Base-by-base conservation (phyloP, 2,113 vertebrate genomes). In the Herpetotheres cachinnans region DNA sequence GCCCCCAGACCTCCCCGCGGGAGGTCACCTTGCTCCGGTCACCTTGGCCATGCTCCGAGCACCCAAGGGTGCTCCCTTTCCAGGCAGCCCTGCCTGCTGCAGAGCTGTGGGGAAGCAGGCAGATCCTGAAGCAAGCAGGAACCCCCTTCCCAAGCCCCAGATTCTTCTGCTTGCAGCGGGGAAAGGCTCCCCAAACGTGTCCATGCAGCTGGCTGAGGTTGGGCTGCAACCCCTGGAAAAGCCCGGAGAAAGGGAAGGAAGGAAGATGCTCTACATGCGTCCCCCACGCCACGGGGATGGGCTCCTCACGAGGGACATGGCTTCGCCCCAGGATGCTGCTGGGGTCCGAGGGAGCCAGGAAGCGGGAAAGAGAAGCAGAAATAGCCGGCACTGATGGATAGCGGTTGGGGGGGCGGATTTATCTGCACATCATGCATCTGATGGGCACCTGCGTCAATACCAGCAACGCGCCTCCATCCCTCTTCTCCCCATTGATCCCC, bases 241-340 rank as follows among this genome's bases (percentile, higher is more conserved):
- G 61, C 13, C 34, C 4, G 2, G 16, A 46, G 34, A 8, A 19
- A 3, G 30, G 26, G 40, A 26, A 52, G 44, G 71, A 5, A 19
- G 20, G 47, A 24, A 25, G 21, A 59, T 6, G 47, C 82, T 74
- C 16, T 19, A 17, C 3, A 6, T 2, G 5, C 8, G 9, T 17
- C 12, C 21, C 38, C 66, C 66, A 22, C 0, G 2, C n/a, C 62
- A 19, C 1, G 1, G 32, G 32, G 20, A 42, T 0, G 7, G 52
- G n/a, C 36, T 59, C 61, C 66, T 46, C 44, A 21, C 2, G 1
- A 9, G 27, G 1, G n/a, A 34, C 0, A 6, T 0, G 10, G 63
- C 67, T 81, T 67, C 5, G 0, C 26, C 72, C 32, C 2, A 0
- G 52, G 61, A 13, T 11, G 29, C n/a, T 70, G 52, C 65, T 18